Conservation (phyloP, 1,140 invertebrate species). For the Hypothenemus hampei region DNA sequence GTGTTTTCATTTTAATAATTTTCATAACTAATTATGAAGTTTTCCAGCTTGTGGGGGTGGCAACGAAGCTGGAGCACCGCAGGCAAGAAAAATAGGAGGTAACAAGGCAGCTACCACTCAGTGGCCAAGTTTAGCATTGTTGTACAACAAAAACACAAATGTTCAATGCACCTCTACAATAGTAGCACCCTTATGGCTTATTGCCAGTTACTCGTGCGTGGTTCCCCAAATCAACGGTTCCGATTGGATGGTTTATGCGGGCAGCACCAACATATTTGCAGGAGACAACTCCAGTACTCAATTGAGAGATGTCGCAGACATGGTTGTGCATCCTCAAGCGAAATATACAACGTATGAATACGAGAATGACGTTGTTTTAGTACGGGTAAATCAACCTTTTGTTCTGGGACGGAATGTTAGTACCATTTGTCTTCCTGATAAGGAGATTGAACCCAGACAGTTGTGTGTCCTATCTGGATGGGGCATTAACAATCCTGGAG, state of each 20-base stretch:
- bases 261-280: slow-evolving; percentile 44
- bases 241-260: slow-evolving; percentile 48
- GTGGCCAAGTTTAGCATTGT: slow-evolving; percentile 54
- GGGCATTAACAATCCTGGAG: slow-evolving; percentile 51
- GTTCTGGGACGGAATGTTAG: slow-evolving; percentile 51
- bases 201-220: slow-evolving; percentile 57
- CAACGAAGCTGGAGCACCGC: slow-evolving; percentile 38
- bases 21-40: slow-evolving; percentile 14
- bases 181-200: slow-evolving; percentile 53
- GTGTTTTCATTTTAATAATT: slow-evolving; percentile 20
- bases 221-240: slow-evolving; percentile 23
- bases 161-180: slow-evolving; percentile 55
- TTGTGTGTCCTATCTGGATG: slow-evolving; percentile 58
- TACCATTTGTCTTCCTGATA: slow-evolving; percentile 54
- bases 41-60: slow-evolving; percentile 49
- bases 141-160: slow-evolving; percentile 51
- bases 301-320: slow-evolving; percentile 43
- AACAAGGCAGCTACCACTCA: slow-evolving; percentile 47
- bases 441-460: slow-evolving; percentile 50
- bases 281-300: slow-evolving; percentile 39
- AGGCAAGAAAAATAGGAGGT: slow-evolving; percentile 50
- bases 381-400: slow-evolving; percentile 52
- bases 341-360: slow-evolving; percentile 59
- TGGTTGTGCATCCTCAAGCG: slow-evolving; percentile 55
- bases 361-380: slow-evolving; percentile 54